These are phyloP conservation scores for Lycia hirtaria DNA, from an alignment of 2,888 invertebrate genomes.

Conservation along the genomic window DNA sequence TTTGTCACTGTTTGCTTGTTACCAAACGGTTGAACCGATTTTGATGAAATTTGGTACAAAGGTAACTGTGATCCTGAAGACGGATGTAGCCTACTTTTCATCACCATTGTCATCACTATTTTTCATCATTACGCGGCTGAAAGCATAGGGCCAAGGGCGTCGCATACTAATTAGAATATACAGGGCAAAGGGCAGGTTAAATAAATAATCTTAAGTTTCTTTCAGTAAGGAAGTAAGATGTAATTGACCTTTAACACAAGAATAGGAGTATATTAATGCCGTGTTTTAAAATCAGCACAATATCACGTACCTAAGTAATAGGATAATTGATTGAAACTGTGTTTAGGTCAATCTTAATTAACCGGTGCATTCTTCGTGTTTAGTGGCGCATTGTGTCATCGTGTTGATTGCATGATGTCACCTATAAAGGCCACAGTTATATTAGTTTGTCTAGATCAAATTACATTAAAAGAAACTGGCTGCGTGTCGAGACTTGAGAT, in stretches of 20 bases:
- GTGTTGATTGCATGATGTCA: constrained; percentile 6
- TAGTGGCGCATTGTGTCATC: background rate
- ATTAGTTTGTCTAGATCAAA: background rate
- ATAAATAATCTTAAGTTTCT: background rate
- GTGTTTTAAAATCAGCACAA: background rate
- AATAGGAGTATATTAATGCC: background rate
- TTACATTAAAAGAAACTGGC: too few species aligned
- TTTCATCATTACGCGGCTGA: too few species aligned
- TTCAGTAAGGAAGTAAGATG: background rate
- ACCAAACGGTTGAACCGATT: too few species aligned
- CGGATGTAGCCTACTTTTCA: too few species aligned
- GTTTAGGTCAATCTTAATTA: background rate
- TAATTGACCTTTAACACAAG: background rate
- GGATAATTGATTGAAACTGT: constrained; percentile 1
- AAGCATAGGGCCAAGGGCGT: too few species aligned
- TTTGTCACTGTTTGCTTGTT: too few species aligned
- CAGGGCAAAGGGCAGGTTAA: background rate
- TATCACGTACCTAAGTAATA: background rate
- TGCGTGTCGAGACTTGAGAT: too few species aligned
- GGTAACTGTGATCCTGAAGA: too few species aligned
- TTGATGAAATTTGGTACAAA: too few species aligned
- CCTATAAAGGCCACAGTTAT: background rate
- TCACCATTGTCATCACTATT: too few species aligned
- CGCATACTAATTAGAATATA: too few species aligned
- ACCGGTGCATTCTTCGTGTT: background rate